Base-by-base conservation (phyloP, 2,888 invertebrate genomes). In the Ditylenchus weischeri region DNA sequence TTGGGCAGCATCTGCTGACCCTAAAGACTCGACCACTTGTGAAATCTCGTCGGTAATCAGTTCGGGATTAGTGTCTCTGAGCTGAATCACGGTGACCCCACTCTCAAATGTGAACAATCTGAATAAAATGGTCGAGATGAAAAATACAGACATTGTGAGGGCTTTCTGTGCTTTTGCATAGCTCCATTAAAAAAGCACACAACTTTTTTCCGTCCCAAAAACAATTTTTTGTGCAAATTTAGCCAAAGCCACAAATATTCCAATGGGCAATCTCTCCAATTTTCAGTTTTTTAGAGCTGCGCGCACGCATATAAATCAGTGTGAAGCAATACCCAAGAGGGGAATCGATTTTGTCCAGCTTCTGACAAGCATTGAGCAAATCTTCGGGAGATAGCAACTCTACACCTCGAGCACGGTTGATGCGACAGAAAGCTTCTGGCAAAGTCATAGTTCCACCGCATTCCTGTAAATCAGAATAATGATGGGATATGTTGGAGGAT, bases 311-410 rank as follows among this genome's bases (percentile, higher is more conserved):
- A 29, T 29, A 29, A 5, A 29, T 2, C 5, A 2, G 29, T 5
- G 5, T 29, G 29, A 29, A 65, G 38, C 62, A 74, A 68, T 66
- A 85, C 85, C 83, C 83, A 57, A 86, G 72, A n/a, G 84, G 83
- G n/a, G 84, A 75, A 36, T 82, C 72, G 21, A 84, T 72, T 15
- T 76, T 70, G 59, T 84, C 83, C 74, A 86, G 76, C 68, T 83
- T 77, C 69, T 83, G 83, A 86, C 94, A 95, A 21, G 94, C 94
- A 85, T 91, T 90, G 57, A 95, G 85, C 75, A 96, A 87, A 87
- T 99, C 98, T 84, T 96, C 96, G 0, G 96, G 95, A 0, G 98
- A 98, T 64, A 98, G 86, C 0, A 98, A 87, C 86, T 96, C 93
- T 75, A 96, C 86, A 4, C 96, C 96, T 83, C 98, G 88, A 0